Evolutionary conservation across 2,888 invertebrate species (phyloP).

Genomic region (Microchrysa polita): DNA sequence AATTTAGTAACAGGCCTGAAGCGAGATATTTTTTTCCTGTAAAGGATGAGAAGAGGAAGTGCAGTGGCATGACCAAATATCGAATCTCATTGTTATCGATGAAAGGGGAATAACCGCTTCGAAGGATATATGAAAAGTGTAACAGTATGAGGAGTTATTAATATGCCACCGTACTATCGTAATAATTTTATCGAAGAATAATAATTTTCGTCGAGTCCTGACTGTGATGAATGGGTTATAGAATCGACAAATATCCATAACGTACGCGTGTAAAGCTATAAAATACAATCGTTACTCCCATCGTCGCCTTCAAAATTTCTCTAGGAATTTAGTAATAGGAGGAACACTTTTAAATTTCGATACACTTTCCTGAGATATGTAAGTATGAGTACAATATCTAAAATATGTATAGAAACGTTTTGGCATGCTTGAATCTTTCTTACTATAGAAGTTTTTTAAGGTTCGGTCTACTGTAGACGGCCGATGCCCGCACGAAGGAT

Average conservation of each 20-base stretch:
- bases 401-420: neutral
- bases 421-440: no score
- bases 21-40: constrained; percentile 10
- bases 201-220: neutral
- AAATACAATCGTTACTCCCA: neutral
- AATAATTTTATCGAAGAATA: neutral
- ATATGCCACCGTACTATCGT: neutral
- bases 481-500: neutral
- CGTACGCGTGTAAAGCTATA: constrained; percentile 2
- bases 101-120: constrained; percentile 41
- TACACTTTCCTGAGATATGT: constrained; percentile 41
- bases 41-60: constrained; percentile 24
- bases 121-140: constrained; percentile 34
- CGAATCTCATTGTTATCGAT: constrained; percentile 19
- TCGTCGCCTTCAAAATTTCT: neutral
- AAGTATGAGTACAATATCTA: constrained; percentile 24
- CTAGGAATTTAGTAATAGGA: constrained; percentile 21
- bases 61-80: constrained; percentile 23
- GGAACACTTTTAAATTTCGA: constrained; percentile 16
- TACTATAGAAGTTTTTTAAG: no score
- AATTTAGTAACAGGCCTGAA: constrained; percentile 2
- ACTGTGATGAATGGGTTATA: constrained; percentile 38
- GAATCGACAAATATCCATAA: constrained; percentile 9
- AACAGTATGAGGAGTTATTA: constrained; percentile 16
- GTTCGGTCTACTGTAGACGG: neutral